These are phyloP conservation scores for Taeniopygia guttata DNA, from an alignment of 2,797 vertebrate species.

Conservation along the genomic window DNA sequence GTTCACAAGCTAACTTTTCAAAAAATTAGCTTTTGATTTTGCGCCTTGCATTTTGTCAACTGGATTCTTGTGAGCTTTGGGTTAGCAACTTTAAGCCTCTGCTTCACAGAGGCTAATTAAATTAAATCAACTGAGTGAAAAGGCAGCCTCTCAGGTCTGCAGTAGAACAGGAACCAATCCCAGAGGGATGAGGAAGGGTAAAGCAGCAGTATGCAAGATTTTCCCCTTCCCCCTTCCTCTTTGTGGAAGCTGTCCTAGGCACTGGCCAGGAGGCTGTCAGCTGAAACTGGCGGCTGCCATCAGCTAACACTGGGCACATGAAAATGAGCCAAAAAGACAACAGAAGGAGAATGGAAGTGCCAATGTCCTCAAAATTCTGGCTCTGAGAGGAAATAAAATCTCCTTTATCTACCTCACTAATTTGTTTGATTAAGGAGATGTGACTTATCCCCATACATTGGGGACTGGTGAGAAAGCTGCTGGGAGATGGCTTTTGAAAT, in stretches of 20 bases:
- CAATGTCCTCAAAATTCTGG: conserved; percentile 35
- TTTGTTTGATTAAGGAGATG: conserved; percentile 34
- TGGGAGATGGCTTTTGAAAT: conserved; percentile 17
- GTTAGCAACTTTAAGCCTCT: conserved; percentile 63
- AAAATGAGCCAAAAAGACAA: conserved; percentile 46
- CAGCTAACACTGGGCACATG: not conserved
- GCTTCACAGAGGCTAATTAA: conserved; percentile 69
- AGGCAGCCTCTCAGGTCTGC: conserved; percentile 54
- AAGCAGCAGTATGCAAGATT: not conserved
- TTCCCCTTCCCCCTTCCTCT: not conserved
- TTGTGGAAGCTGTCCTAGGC: conserved; percentile 17
- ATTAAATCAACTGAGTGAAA: conserved; percentile 66
- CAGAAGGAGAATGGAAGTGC: conserved; percentile 53
- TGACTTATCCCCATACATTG: not conserved
- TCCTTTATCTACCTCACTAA: conserved; percentile 40
- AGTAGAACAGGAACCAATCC: conserved; percentile 31
- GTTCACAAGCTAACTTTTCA: conserved; percentile 29
- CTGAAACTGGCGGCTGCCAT: not conserved
- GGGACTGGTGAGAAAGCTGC: not conserved
- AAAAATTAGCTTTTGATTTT: conserved; percentile 60
- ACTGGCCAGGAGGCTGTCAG: conserved; percentile 39
- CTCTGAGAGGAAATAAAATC: not conserved
- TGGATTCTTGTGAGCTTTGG: conserved; percentile 52
- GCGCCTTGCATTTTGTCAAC: conserved; percentile 51
- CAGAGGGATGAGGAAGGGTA: conserved; percentile 42